Conservation (phyloP, 2,113 vertebrate genomes). For the Phasianus colchicus region DNA sequence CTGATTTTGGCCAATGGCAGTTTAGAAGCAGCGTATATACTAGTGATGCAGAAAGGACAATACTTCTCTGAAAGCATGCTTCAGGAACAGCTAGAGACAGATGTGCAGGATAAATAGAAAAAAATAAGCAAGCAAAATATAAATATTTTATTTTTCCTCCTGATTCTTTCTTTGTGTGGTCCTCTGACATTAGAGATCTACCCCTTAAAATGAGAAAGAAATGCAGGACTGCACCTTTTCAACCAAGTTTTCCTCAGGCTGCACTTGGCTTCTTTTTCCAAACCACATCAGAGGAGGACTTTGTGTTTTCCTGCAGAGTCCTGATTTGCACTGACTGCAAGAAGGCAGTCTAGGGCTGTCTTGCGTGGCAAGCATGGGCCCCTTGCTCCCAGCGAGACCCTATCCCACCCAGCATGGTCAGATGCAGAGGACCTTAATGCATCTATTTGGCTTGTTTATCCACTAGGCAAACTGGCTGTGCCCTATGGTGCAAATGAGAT, state of each 20-base stretch:
- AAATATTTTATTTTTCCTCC: conserved; percentile 51
- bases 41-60: neutral
- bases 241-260: conserved; percentile 32
- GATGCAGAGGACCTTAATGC: rapidly evolving
- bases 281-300: conserved; percentile 65
- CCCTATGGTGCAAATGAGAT: neutral
- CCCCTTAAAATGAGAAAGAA: conserved; percentile 41
- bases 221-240: conserved; percentile 59
- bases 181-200: conserved; percentile 36
- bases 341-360: conserved; percentile 29
- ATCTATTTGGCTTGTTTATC: neutral
- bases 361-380: neutral
- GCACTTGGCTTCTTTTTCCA: conserved; percentile 41
- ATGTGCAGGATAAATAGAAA: conserved; percentile 14
- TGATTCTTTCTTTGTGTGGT: conserved; percentile 50
- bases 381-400: neutral
- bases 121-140: conserved; percentile 28
- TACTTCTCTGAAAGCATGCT: neutral
- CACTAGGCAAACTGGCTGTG: neutral
- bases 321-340: neutral
- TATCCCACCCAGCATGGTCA: neutral
- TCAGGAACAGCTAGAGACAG: conserved; percentile 30
- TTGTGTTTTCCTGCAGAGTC: conserved; percentile 49
- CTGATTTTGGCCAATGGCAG: neutral
- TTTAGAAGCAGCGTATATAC: neutral